Percentiles rank a stretch among this genome's conserved stretches.
These are phyloP conservation scores for Eledona agricola DNA, from an alignment of 2,888 invertebrate genomes.

Conservation along the genomic window DNA sequence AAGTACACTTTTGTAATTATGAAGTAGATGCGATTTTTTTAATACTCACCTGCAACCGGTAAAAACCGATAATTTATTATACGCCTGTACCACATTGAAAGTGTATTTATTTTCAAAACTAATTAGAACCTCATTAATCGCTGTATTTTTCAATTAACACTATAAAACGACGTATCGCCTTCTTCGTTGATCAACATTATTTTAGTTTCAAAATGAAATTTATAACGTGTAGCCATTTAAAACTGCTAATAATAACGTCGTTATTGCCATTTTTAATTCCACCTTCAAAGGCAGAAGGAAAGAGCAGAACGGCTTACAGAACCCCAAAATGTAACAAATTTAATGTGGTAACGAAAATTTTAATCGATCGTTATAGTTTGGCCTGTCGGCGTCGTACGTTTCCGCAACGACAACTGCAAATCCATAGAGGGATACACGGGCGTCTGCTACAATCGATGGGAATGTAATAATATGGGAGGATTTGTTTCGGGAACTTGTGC, in stretches of 20 bases:
- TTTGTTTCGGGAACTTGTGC: slow-evolving; percentile 78
- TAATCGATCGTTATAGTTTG: slow-evolving; percentile 42
- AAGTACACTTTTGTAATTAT: slow-evolving; percentile 11
- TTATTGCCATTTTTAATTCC: not conserved
- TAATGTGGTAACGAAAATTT: slow-evolving; percentile 4
- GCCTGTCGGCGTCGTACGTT: slow-evolving; percentile 70
- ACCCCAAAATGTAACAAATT: slow-evolving; percentile 13
- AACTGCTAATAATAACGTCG: too few species aligned
- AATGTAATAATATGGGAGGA: slow-evolving; percentile 77
- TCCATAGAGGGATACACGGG: slow-evolving; percentile 75
- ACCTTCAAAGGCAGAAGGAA: not conserved
- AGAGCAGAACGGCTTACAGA: not conserved
- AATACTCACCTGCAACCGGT: not conserved
- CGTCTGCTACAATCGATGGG: slow-evolving; percentile 77
- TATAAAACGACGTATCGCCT: too few species aligned
- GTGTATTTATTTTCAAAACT: too few species aligned
- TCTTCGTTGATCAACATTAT: too few species aligned
- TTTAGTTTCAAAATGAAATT: too few species aligned
- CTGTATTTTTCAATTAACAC: too few species aligned
- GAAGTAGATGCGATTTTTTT: not conserved
- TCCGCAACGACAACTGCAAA: slow-evolving; percentile 74
- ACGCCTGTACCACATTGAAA: too few species aligned
- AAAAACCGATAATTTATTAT: not conserved
- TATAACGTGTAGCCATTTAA: too few species aligned
- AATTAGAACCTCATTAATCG: too few species aligned